Percentiles rank a stretch among this genome's conserved stretches.
phyloP scores from a whole-genome alignment of 1,140 invertebrate species.

The Megalopta genalis region DNA sequence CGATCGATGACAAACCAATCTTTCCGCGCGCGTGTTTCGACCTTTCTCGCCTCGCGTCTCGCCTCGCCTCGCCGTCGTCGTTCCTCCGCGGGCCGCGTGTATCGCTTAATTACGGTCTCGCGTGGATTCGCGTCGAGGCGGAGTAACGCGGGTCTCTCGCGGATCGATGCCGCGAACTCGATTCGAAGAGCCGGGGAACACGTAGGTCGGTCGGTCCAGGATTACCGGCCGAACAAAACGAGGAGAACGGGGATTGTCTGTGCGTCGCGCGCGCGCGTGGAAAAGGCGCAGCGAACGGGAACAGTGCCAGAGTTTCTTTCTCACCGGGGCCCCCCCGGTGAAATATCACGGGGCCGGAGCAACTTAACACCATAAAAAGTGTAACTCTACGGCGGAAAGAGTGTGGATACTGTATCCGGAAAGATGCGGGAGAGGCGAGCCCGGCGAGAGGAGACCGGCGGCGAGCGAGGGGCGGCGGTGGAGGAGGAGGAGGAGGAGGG shows the following conservation, averaged over 20 bases:
- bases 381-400: conserved; percentile 47
- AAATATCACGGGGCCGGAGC: conserved; percentile 44
- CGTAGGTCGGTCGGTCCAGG: too few relatives aligned
- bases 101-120: conserved; percentile 20
- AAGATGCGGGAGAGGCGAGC: background rate
- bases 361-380: conserved; percentile 55
- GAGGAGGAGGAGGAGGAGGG: background rate
- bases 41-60: background rate
- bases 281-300: background rate
- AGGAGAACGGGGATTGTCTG: too few relatives aligned
- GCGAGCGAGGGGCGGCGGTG: background rate
- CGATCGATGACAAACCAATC: conserved; percentile 52
- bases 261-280: background rate
- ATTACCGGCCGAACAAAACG: too few relatives aligned
- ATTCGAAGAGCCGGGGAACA: too few relatives aligned
- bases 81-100: background rate
- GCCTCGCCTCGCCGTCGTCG: background rate
- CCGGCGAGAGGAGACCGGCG: too few relatives aligned
- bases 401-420: background rate
- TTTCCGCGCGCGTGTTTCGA: conserved; percentile 6
- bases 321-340: background rate
- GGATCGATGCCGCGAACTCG: too few relatives aligned
- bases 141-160: too few relatives aligned
- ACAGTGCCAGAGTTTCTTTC: conserved; percentile 2
- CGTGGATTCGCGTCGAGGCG: too few relatives aligned